Conservation (phyloP, 2,797 vertebrate species). For the Microcaecilia unicolor region DNA sequence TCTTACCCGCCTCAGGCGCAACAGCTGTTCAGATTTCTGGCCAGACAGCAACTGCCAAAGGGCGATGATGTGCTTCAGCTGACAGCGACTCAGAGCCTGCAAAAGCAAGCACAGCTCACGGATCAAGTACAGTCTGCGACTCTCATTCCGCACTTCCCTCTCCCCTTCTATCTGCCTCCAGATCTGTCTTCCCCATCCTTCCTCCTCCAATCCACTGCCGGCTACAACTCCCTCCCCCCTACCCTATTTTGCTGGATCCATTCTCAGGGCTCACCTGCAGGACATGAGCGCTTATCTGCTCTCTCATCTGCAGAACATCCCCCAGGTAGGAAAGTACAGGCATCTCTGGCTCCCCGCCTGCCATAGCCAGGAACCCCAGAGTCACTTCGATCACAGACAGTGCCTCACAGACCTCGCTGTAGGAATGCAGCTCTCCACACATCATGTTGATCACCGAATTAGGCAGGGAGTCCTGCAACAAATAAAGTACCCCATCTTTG, state of each 20-base stretch:
- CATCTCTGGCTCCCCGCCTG: slow-evolving; percentile 64
- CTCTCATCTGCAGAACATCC: slow-evolving; percentile 75
- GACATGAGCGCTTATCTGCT: slow-evolving; percentile 63
- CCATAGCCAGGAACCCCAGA: slow-evolving; percentile 82
- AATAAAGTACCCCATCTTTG: no score
- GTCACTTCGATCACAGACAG: slow-evolving; percentile 70
- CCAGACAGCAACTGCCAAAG: slow-evolving; percentile 85
- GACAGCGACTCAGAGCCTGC: slow-evolving; percentile 70
- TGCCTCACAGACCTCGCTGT: slow-evolving; percentile 85
- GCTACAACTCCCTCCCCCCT: neutral
- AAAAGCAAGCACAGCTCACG: no score
- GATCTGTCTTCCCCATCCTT: neutral
- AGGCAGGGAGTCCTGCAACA: slow-evolving; percentile 71
- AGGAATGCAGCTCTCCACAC: slow-evolving; percentile 74
- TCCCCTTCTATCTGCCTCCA: no score
- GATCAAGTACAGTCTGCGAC: no score
- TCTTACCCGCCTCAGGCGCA: slow-evolving; percentile 74
- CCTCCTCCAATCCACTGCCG: neutral
- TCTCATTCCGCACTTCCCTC: no score
- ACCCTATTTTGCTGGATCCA: neutral
- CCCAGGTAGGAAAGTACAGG: slow-evolving; percentile 65
- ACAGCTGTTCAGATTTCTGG: slow-evolving; percentile 79
- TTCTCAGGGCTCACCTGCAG: slow-evolving; percentile 59
- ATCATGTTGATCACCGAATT: slow-evolving; percentile 50
- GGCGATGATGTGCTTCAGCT: slow-evolving; percentile 67